phyloP scores from a whole-genome alignment of 1,140 invertebrate species.

The Episyrphus balteatus region DNA sequence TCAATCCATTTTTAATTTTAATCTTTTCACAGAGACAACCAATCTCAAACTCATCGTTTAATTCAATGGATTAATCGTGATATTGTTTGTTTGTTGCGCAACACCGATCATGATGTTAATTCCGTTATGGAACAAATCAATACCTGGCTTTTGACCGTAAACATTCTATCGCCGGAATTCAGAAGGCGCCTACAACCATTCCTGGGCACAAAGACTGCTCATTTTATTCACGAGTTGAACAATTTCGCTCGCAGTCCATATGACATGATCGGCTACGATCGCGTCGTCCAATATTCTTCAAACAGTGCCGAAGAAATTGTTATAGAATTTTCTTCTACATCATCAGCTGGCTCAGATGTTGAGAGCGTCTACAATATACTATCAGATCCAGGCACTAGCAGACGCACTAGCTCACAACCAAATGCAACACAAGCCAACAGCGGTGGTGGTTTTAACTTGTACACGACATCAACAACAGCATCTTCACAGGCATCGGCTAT shows the following conservation, averaged over 20 bases:
- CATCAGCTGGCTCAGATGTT: constrained; percentile 9
- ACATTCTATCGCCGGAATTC: constrained; percentile 66
- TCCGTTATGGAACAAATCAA: constrained; percentile 59
- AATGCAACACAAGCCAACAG: no score
- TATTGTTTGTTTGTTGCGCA: constrained; percentile 54
- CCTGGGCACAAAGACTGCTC: constrained; percentile 48
- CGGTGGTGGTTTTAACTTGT: no score
- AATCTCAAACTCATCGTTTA: constrained; percentile 64
- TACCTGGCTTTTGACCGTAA: constrained; percentile 51
- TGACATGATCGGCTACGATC: constrained; percentile 68
- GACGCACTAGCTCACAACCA: no score
- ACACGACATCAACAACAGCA: no score
- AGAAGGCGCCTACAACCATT: constrained; percentile 45
- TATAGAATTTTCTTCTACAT: constrained; percentile 15
- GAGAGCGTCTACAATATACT: background rate
- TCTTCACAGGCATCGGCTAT: constrained; percentile 5
- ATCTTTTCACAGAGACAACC: constrained; percentile 51
- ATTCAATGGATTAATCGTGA: constrained; percentile 83
- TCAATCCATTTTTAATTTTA: background rate
- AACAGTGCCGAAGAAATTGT: constrained; percentile 24
- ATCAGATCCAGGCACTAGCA: no score
- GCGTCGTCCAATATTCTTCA: constrained; percentile 41
- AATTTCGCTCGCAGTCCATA: constrained; percentile 76
- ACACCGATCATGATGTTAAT: constrained; percentile 48
- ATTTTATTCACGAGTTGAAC: constrained; percentile 84